Evolutionary conservation across 64 coral and sea anemone genomes (phyloP).

Genomic region (Acropora tenuis): DNA sequence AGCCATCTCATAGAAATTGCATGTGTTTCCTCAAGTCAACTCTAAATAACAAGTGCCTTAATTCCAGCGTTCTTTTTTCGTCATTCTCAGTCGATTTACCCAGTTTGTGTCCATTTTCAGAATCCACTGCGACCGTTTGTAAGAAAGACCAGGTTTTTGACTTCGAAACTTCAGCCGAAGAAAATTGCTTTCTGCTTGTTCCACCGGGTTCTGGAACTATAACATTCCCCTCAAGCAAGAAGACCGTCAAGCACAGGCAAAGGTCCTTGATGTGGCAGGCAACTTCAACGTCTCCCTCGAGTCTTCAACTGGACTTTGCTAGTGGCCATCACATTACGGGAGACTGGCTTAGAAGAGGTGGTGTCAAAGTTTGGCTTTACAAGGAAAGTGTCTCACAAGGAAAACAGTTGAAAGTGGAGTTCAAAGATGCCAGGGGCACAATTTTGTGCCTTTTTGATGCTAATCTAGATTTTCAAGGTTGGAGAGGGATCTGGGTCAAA

Average conservation of each 20-base stretch:
- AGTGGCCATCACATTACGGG: background rate
- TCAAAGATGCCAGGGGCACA: background rate
- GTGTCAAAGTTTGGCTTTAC: constrained; percentile 44
- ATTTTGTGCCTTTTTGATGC: background rate
- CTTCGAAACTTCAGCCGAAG: background rate
- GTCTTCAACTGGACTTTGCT: background rate
- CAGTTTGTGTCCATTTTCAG: background rate
- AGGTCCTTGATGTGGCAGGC: background rate
- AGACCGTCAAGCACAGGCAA: background rate
- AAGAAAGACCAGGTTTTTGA: background rate
- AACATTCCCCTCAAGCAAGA: background rate
- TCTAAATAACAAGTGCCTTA: too few relatives aligned
- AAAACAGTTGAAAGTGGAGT: background rate
- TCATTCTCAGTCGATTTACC: too few relatives aligned
- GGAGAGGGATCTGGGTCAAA: constrained; percentile 70
- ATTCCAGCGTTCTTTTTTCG: too few relatives aligned
- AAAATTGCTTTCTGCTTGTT: background rate
- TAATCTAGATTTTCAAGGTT: constrained; percentile 69
- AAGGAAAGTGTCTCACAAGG: background rate
- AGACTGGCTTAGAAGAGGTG: background rate
- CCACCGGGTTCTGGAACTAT: background rate
- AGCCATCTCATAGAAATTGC: background rate
- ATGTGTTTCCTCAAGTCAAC: background rate
- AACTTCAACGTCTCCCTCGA: background rate
- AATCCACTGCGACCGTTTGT: background rate